Evolutionary conservation across 1,140 invertebrate genomes (phyloP), one percentile per base, ranked within the genome.

Genomic region (Campodea augens): DNA sequence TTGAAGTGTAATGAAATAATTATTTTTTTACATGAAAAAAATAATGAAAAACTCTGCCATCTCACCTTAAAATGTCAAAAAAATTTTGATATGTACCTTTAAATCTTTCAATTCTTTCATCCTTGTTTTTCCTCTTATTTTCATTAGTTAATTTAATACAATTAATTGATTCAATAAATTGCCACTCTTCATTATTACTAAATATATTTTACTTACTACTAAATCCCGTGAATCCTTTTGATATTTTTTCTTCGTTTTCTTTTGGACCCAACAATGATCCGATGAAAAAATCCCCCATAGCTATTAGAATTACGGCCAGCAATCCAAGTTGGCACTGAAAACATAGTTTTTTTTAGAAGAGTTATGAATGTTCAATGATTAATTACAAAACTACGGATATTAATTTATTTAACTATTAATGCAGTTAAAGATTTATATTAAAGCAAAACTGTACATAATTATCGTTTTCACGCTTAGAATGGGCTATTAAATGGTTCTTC

Each of bases 201-300:
- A 12, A 41, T n/a, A 10, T 49, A n/a, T 5, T 19, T 29, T 29
- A 70, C 70, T 72, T 64, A 91, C 87, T 54, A 46, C 71, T 80
- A 38, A 89, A 81, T 41, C 93, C 92, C 15, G 74, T 64, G 56
- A 93, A 92, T 46, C 93, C 95, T 55, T 78, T 66, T 0, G 79
- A 72, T 21, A 53, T 45, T 44, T 71, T 62, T 41, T 76, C 67
- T 5, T 62, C 58, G 38, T 69, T 53, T n/a, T 25, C 42, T 21
- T 46, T 60, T 0, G 89, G 86, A 5, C 91, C 90, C 40, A 96
- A 77, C 7, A 86, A 70, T 0, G 83, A 73, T 0, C 90, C 90
- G 42, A 91, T 74, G 0, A 91, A 53, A 56, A 97, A 97, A 60
- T 97, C 85, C 4, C 80, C 64, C 54, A 98, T 90, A 0, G 92